Conservation (phyloP, 2,888 invertebrate species). For the Drosophila vallismaia region DNA sequence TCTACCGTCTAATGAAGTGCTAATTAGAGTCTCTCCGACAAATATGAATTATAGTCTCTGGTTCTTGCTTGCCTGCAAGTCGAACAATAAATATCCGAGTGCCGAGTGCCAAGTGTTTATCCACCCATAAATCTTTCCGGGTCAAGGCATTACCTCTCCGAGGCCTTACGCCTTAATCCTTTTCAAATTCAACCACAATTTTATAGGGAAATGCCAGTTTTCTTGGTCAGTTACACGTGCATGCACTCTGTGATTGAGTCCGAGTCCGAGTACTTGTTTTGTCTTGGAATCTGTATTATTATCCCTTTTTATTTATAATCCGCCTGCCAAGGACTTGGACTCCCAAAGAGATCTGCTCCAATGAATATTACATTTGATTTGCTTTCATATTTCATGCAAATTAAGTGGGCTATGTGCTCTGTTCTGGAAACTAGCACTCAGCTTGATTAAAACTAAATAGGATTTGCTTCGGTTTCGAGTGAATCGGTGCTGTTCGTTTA, state of each 20-base stretch:
- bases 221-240: not conserved
- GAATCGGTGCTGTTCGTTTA: not conserved
- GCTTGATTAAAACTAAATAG: slow-evolving; percentile 4
- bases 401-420: slow-evolving; percentile 1
- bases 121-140: not conserved
- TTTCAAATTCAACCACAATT: not conserved
- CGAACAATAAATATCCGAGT: not conserved
- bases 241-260: not conserved
- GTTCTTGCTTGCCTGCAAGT: not conserved
- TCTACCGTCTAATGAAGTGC: slow-evolving; percentile 56
- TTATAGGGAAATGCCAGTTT: not conserved
- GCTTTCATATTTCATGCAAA: not conserved
- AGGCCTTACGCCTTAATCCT: not conserved
- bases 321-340: not conserved
- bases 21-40: slow-evolving; percentile 53
- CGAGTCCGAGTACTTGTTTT: not conserved
- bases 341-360: not conserved
- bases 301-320: too few species aligned
- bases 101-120: slow-evolving; percentile 9
- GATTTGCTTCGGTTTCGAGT: not conserved
- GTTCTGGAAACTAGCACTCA: not conserved
- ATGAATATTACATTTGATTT: slow-evolving; percentile 4
- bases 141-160: not conserved
- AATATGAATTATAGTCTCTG: slow-evolving; percentile 53
- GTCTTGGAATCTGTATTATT: not conserved